Evolutionary conservation across 35 echinoderm and acorn worm species (phyloP).

Genomic region (Apostichopus parvimensis): DNA sequence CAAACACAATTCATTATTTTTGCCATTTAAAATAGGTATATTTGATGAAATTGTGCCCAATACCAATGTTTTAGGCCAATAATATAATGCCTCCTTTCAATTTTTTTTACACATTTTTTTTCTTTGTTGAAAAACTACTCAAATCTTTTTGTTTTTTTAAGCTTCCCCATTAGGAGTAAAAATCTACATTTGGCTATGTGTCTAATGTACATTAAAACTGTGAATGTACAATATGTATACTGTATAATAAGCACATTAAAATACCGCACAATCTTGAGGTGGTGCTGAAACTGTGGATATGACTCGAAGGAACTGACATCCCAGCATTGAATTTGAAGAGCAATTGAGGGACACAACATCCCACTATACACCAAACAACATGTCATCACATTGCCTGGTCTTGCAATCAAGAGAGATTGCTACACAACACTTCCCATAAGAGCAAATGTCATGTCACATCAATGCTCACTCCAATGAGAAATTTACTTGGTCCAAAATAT

Average conservation of each 20-base stretch:
- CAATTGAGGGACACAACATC: neutral
- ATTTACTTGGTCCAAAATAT: no score
- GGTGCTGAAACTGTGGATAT: slow-evolving; percentile 12
- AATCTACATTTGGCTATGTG: slow-evolving; percentile 49
- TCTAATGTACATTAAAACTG: slow-evolving; percentile 53
- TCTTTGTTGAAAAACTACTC: slow-evolving; percentile 43
- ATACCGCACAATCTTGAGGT: slow-evolving; percentile 37
- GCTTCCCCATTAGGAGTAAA: slow-evolving; percentile 36
- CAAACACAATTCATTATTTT: slow-evolving; percentile 9
- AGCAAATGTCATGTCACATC: no score
- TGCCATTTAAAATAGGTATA: slow-evolving; percentile 53
- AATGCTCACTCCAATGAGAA: no score
- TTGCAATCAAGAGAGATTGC: no score
- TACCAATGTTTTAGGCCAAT: slow-evolving; percentile 47
- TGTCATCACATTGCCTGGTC: no score
- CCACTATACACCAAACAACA: no score
- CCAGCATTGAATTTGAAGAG: neutral
- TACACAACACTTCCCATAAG: no score
- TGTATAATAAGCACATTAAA: slow-evolving; percentile 50
- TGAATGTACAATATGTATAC: slow-evolving; percentile 53
- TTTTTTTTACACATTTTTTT: slow-evolving; percentile 19
- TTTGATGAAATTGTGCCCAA: slow-evolving; percentile 47
- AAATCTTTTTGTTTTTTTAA: slow-evolving; percentile 13
- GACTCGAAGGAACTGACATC: neutral
- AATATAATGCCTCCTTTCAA: slow-evolving; percentile 47